Evolutionary conservation across 1,140 invertebrate genomes (phyloP), one percentile per base, ranked within the genome.

Genomic region (Eueides isabella): DNA sequence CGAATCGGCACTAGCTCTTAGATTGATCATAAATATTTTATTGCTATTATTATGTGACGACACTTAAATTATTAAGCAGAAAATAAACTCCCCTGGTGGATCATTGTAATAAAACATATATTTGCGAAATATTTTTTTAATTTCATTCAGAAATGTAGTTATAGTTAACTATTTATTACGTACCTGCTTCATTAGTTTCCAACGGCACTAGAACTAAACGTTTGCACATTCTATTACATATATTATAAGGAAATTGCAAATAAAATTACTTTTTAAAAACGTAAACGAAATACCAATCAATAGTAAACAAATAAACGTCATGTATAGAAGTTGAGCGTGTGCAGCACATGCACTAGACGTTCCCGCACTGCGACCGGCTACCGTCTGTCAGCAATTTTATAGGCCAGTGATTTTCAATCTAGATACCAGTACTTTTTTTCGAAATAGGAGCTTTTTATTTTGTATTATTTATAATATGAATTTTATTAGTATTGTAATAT

Each of bases 131-230:
- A 11, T 6, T 63, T 28, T n/a, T 63, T 30, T 1, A 63, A 29
- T n/a, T 30, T 12, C 11, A 6, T 1, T 19, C 0, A 67, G 61
- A 33, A 72, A 61, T 38, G 48, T 16, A 38, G 35, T 38, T 38
- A 38, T 12, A 19, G n/a, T 44, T 2, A 44, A n/a, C 61, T 68
- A 55, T 65, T 71, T 71, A 78, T 65, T 67, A 66, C 68, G 55
- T 78, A 88, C 85, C 81, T 75, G 80, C 63, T 23, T 85, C 84
- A 63, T 67, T 70, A 1, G 78, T 73, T 35, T 82, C 80, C 75
- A 85, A 77, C 67, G 85, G 79, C 78, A 89, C 79, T 67, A 86
- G 73, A 16, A 83, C 81, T 67, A 86, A 76, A 75, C 86, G 84
- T 75, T 87, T 88, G 73, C 87, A 89, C 87, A 89, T 88, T 55